Evolutionary conservation across 2,888 invertebrate genomes (phyloP).

Genomic region (Chrysotoxum bicinctum): DNA sequence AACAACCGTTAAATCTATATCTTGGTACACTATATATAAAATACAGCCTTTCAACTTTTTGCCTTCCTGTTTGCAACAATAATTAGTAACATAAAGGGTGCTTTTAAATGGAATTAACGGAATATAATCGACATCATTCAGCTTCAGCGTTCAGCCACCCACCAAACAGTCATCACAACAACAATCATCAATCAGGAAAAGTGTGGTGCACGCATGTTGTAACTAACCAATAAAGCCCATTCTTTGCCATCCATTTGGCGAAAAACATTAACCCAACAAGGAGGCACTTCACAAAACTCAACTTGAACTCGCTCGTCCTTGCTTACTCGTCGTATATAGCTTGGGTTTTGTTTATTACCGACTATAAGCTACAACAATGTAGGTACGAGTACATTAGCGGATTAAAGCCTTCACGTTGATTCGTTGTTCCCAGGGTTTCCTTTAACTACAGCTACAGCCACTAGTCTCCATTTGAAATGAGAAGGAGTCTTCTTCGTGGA

Average conservation of each 20-base stretch:
- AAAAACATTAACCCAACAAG: slow-evolving; percentile 8
- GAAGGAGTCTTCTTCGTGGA: slow-evolving; percentile 13
- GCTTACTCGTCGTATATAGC: not conserved
- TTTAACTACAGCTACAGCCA: not conserved
- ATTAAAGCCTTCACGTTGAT: slow-evolving; percentile 54
- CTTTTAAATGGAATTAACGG: slow-evolving; percentile 65
- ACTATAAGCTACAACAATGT: slow-evolving; percentile 41
- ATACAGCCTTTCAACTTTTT: slow-evolving; percentile 1
- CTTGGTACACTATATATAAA: not conserved
- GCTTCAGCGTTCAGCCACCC: not conserved
- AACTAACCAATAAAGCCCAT: not conserved
- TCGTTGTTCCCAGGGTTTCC: slow-evolving; percentile 35
- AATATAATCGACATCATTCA: slow-evolving; percentile 54
- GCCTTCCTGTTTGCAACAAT: slow-evolving; percentile 26
- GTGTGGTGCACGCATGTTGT: slow-evolving; percentile 56
- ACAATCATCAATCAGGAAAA: slow-evolving; percentile 68
- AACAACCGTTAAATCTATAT: not conserved
- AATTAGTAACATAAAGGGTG: slow-evolving; percentile 58
- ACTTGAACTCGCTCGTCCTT: slow-evolving; percentile 51
- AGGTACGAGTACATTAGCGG: slow-evolving; percentile 66
- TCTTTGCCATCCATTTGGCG: not conserved
- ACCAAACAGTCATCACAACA: slow-evolving; percentile 36
- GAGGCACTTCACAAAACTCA: slow-evolving; percentile 51
- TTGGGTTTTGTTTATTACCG: slow-evolving; percentile 21
- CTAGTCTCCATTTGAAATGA: not conserved